Evolutionary conservation across 2,113 vertebrate species (phyloP).

Genomic region (Epinephelus fuscoguttatus): DNA sequence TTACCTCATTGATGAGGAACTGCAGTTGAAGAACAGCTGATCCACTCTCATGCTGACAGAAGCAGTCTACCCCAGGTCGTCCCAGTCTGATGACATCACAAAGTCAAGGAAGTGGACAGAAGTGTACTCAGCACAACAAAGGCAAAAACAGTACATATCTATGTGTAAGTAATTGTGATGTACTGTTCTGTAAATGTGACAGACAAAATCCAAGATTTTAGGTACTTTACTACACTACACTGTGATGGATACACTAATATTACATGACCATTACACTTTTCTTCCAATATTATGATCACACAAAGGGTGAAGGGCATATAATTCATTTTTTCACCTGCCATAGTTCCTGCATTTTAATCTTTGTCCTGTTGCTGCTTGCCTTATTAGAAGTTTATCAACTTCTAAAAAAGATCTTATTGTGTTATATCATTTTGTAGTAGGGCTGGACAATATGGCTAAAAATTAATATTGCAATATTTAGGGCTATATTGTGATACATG

Average conservation of each 20-base stretch:
- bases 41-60: constrained; percentile 96
- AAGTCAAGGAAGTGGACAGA: constrained; percentile 89
- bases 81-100: constrained; percentile 91
- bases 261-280: neutral
- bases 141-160: neutral
- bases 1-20: constrained; percentile 99
- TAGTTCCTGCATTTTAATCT: neutral
- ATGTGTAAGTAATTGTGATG: constrained; percentile 3
- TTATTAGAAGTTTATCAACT: neutral
- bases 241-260: neutral
- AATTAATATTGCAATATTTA: too few species aligned
- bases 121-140: neutral
- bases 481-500: too few species aligned
- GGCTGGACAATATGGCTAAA: too few species aligned
- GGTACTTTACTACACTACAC: neutral
- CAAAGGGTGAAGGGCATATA: neutral
- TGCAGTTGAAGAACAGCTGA: constrained; percentile 96
- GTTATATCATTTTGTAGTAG: too few species aligned
- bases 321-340: neutral
- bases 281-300: too few species aligned
- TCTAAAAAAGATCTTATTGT: too few species aligned
- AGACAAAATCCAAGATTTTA: neutral
- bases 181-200: neutral
- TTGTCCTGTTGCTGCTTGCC: neutral
- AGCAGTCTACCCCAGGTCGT: constrained; percentile 96